phyloP scores from a whole-genome alignment of 2,797 vertebrate species.

The Acanthornis magna region DNA sequence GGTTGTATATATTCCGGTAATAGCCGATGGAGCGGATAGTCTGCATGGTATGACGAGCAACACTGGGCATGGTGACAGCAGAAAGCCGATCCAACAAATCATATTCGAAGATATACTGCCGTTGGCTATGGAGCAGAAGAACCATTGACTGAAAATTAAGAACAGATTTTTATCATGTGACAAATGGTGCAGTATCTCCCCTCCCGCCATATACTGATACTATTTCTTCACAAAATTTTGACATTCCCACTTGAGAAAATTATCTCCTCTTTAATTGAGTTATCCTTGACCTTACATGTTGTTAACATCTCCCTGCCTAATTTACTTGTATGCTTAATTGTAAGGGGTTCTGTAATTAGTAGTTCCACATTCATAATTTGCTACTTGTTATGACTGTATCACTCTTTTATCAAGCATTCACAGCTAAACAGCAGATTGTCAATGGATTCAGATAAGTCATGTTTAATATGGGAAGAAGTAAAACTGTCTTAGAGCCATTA shows the following conservation, averaged over 20 bases:
- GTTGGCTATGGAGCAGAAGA: slow-evolving; percentile 95
- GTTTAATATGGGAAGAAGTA: slow-evolving; percentile 69
- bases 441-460: slow-evolving; percentile 73
- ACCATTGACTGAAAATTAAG: slow-evolving; percentile 90
- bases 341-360: slow-evolving; percentile 77
- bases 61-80: slow-evolving; percentile 96
- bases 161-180: slow-evolving; percentile 65
- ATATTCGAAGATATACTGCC: slow-evolving; percentile 98
- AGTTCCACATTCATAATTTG: slow-evolving; percentile 76
- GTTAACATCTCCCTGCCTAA: slow-evolving; percentile 79
- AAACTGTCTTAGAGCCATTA: slow-evolving; percentile 70
- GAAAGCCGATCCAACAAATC: slow-evolving; percentile 92
- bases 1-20: slow-evolving; percentile 97
- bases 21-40: slow-evolving; percentile 97
- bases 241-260: slow-evolving; percentile 68
- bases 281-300: slow-evolving; percentile 79
- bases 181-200: neutral
- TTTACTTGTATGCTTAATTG: slow-evolving; percentile 79
- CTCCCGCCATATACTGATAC: neutral
- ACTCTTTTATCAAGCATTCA: slow-evolving; percentile 74
- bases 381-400: slow-evolving; percentile 71
- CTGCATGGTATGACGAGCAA: slow-evolving; percentile 97
- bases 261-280: slow-evolving; percentile 76
- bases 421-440: slow-evolving; percentile 78
- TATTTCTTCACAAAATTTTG: slow-evolving; percentile 57